A percentile compares a stretch with the other conserved stretches of the same genome.
Conservation (phyloP, 2,113 vertebrate species). For the Pelusios castaneus region DNA sequence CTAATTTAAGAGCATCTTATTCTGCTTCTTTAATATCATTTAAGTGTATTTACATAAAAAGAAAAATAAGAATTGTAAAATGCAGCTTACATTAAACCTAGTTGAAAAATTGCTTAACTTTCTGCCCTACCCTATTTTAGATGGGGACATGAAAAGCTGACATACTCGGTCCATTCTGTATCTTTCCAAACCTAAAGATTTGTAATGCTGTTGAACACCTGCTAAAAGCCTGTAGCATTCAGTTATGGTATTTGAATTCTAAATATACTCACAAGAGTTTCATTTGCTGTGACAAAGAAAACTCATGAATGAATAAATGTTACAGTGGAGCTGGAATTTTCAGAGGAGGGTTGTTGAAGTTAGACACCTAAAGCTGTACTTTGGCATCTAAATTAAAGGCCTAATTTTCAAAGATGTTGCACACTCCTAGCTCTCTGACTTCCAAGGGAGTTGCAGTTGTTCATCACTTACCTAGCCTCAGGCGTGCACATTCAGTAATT, state of each 20-base stretch:
- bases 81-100: background rate
- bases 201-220: background rate
- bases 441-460: background rate
- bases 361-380: fast-evolving
- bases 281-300: constrained; percentile 6
- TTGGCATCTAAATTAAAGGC: background rate
- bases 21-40: constrained; percentile 45
- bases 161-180: background rate
- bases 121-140: background rate
- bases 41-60: background rate
- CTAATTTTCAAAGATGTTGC: background rate
- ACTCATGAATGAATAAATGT: background rate
- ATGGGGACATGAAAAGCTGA: constrained; percentile 39
- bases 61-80: constrained; percentile 8
- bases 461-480: background rate
- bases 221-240: background rate
- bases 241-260: background rate
- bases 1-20: constrained; percentile 30
- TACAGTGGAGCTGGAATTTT: background rate
- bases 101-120: background rate
- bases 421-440: fast-evolving
- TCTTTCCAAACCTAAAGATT: background rate
- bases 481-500: background rate
- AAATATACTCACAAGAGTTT: background rate
- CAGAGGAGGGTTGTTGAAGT: background rate